Evolutionary conservation across 2,113 vertebrate genomes (phyloP).

Genomic region (Siniperca chuatsi): DNA sequence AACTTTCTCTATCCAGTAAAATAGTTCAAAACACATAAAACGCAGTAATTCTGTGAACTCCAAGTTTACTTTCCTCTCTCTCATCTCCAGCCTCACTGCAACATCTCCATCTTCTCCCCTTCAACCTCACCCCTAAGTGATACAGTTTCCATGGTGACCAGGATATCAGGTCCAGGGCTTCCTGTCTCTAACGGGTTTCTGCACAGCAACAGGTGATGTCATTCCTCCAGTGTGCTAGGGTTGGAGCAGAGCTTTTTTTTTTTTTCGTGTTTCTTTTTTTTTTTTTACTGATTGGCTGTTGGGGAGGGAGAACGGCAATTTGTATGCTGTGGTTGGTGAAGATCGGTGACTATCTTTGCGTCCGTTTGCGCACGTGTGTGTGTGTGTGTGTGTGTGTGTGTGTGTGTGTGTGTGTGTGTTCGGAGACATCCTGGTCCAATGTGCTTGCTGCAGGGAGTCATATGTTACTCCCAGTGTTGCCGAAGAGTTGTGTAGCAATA

Average conservation of each 20-base stretch:
- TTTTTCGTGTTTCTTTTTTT: too few relatives aligned
- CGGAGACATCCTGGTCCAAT: slow-evolving; percentile 17
- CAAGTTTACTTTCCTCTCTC: slow-evolving; percentile 15
- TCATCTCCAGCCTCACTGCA: slow-evolving; percentile 13
- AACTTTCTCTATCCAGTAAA: background rate
- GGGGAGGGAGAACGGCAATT: slow-evolving; percentile 39
- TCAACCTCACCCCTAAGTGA: slow-evolving; percentile 67
- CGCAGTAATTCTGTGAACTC: background rate
- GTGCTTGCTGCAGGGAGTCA: slow-evolving; percentile 58
- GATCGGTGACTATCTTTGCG: slow-evolving; percentile 32
- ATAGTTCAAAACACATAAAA: background rate
- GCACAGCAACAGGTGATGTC: slow-evolving; percentile 87
- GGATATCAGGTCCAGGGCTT: slow-evolving; percentile 77
- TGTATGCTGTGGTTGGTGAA: slow-evolving; percentile 53
- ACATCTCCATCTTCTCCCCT: slow-evolving; percentile 42
- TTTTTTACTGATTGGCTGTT: slow-evolving; percentile 71
- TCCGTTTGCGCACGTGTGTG: slow-evolving; percentile 10
- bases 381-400: slow-evolving; percentile 25
- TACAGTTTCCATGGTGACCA: slow-evolving; percentile 84
- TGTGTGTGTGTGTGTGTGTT: slow-evolving; percentile 27
- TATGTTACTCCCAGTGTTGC: slow-evolving; percentile 31
- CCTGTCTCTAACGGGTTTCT: slow-evolving; percentile 80
- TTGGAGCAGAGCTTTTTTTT: slow-evolving; percentile 45
- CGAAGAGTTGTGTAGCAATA: slow-evolving; percentile 53
- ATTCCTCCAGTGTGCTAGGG: slow-evolving; percentile 55